These are phyloP conservation scores for Coenonympha glycerion DNA, from an alignment of 2,888 invertebrate genomes.

Conservation along the genomic window DNA sequence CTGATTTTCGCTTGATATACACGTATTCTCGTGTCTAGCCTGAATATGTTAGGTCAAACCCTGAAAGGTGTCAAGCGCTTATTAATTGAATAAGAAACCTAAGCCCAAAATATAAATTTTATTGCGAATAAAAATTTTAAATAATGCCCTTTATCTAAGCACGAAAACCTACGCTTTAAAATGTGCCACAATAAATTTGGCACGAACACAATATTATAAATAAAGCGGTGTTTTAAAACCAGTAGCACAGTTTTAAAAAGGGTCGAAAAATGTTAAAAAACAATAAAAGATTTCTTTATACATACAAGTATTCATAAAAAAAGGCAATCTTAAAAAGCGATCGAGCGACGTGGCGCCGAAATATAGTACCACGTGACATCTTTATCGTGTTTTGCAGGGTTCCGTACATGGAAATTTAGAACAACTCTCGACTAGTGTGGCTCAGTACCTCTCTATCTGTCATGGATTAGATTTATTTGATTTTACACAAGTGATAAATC, in stretches of 20 bases:
- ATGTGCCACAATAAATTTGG: constrained; percentile 21
- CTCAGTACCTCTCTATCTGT: too few species aligned
- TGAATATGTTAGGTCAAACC: constrained; percentile 10
- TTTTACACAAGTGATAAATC: too few species aligned
- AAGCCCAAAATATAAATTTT: constrained; percentile 18
- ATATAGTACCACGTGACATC: constrained; percentile 61
- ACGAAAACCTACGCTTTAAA: constrained; percentile 15
- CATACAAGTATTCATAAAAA: constrained; percentile 31
- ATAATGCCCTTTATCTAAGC: constrained; percentile 23
- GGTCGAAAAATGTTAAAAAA: constrained; percentile 27
- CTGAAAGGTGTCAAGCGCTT: constrained; percentile 12
- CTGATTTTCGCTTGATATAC: neutral
- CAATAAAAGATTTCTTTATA: constrained; percentile 37
- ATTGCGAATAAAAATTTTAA: constrained; percentile 14
- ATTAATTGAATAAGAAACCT: constrained; percentile 5
- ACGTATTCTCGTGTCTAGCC: constrained; percentile 14
- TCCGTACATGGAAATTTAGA: neutral
- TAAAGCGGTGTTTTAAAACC: constrained; percentile 23
- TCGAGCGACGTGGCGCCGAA: constrained; percentile 40
- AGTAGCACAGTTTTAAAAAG: constrained; percentile 23
- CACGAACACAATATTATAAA: constrained; percentile 25
- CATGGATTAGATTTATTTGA: neutral
- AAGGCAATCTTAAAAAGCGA: constrained; percentile 42
- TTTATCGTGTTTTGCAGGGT: constrained; percentile 45
- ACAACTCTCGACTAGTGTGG: neutral